Percentiles rank a stretch among this genome's conserved stretches.
Conservation (phyloP, 2,113 vertebrate species). For the Harpagus bidentatus region DNA sequence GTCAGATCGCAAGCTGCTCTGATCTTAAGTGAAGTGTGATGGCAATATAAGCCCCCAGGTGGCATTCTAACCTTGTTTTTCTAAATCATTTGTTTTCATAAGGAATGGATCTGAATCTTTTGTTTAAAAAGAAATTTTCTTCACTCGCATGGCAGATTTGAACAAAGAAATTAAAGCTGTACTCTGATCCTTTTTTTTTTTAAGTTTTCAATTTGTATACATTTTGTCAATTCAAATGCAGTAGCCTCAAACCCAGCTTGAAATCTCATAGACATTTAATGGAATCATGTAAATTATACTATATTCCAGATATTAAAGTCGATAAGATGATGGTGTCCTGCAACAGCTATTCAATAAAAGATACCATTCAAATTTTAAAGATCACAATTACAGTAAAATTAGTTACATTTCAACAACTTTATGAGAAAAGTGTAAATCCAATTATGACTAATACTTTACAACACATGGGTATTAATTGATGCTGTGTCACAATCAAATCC, state of each 20-base stretch:
- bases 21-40: slow-evolving; percentile 57
- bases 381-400: slow-evolving; percentile 20
- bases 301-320: slow-evolving; percentile 14
- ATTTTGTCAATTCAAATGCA: no score
- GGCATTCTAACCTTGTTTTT: slow-evolving; percentile 77
- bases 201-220: no score
- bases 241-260: no score
- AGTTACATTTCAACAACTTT: slow-evolving; percentile 33
- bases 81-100: slow-evolving; percentile 55
- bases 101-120: no score
- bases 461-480: neutral
- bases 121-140: no score
- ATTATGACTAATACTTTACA: slow-evolving; percentile 25
- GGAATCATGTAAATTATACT: slow-evolving; percentile 22
- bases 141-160: no score
- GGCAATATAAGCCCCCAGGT: slow-evolving; percentile 69
- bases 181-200: no score
- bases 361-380: slow-evolving; percentile 14
- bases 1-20: neutral
- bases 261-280: neutral
- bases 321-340: neutral
- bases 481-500: neutral
- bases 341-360: slow-evolving; percentile 30
- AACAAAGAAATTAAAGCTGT: no score
- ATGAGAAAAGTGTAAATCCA: slow-evolving; percentile 3